Percentiles rank a stretch among this genome's conserved stretches.
Evolutionary conservation across 2,113 vertebrate genomes (phyloP).

Genomic region (Plecturocebus donacophilus): DNA sequence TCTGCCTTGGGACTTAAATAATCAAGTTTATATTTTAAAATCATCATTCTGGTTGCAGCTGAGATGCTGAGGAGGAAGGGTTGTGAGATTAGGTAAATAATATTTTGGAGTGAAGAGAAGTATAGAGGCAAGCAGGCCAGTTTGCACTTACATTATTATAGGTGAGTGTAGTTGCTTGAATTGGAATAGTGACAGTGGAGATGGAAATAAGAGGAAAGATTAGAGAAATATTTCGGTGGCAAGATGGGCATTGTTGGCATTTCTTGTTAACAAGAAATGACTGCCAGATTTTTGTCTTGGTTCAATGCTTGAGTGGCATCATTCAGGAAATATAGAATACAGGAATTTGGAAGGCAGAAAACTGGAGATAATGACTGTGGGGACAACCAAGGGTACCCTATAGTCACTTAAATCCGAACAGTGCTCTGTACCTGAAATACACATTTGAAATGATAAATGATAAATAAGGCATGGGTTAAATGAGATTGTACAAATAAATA

Average conservation of each 20-base stretch:
- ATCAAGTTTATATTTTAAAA: not conserved
- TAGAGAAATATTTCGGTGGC: not conserved
- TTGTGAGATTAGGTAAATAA: not conserved
- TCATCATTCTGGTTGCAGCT: not conserved
- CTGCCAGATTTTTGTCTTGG: not conserved
- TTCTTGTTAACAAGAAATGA: not conserved
- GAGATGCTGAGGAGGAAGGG: not conserved
- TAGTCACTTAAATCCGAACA: not conserved
- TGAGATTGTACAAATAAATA: not conserved
- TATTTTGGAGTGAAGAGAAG: not conserved
- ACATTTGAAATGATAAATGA: not conserved
- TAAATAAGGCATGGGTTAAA: not conserved
- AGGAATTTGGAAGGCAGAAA: not conserved
- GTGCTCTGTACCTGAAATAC: not conserved
- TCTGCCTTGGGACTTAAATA: not conserved
- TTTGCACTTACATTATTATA: not conserved
- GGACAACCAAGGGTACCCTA: not conserved
- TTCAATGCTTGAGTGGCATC: not conserved
- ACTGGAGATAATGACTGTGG: too few relatives aligned
- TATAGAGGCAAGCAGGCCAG: not conserved
- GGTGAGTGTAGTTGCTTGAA: not conserved
- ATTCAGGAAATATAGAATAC: not conserved
- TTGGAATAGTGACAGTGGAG: not conserved
- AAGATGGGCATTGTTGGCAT: not conserved
- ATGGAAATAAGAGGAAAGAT: not conserved